A percentile compares a stretch with the other conserved stretches of the same genome.
Conservation (phyloP, 2,797 vertebrate species). For the Rhinoraja longicauda region DNA sequence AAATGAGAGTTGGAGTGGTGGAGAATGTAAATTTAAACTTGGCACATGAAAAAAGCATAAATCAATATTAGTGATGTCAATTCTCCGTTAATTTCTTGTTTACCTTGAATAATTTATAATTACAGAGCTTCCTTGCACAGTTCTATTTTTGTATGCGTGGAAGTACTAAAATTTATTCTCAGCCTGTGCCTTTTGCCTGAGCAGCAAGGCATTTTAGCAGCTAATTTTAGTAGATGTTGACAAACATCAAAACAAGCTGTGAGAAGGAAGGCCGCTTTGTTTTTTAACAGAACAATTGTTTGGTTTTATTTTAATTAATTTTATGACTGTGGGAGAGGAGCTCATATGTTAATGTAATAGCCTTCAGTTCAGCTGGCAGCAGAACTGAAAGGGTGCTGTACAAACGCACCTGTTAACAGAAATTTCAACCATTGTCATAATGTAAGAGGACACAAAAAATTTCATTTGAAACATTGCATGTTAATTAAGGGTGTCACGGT, state of each 20-base stretch:
- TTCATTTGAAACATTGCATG: neutral
- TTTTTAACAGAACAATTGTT: neutral
- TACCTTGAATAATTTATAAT: neutral
- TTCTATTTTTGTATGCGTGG: neutral
- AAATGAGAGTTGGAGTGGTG: neutral
- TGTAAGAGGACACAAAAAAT: neutral
- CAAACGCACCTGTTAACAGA: neutral
- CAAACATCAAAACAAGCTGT: neutral
- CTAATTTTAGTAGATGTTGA: conserved; percentile 6
- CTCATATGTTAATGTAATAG: neutral
- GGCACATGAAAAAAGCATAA: neutral
- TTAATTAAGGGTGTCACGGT: neutral
- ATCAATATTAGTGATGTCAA: neutral
- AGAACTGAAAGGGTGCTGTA: neutral
- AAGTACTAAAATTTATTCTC: neutral
- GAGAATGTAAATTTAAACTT: neutral
- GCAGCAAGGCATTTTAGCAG: neutral
- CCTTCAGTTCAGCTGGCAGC: neutral
- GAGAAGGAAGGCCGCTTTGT: neutral
- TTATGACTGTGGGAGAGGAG: neutral
- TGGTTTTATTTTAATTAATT: neutral
- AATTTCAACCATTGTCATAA: neutral
- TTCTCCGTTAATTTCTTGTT: neutral
- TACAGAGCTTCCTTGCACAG: conserved; percentile 2
- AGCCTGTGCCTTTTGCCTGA: neutral